Base-by-base conservation (phyloP, 2,113 vertebrate genomes). In the Neomonachus schauinslandi region DNA sequence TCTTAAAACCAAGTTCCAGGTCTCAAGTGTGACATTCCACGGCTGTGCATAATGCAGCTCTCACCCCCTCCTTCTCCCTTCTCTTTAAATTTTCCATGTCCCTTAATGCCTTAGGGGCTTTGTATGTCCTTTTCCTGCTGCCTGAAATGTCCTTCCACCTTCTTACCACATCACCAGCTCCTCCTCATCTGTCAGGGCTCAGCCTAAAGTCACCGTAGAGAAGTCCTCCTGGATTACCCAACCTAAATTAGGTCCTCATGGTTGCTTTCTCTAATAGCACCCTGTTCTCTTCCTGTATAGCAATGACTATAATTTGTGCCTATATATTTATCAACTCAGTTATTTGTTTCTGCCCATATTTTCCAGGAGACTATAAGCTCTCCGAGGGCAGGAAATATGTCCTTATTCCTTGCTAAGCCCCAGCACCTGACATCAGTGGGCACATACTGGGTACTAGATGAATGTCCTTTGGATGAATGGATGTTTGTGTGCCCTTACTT, bases 401-500 rank as follows among this genome's bases (percentile, higher is more conserved):
- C 22, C 57, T 67, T n/a, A 7, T 55, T 57, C 31, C 14, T 15
- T 49, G 10, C 18, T 16, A 10, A 11, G 31, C 31, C 84, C 77
- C 1, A 71, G 71, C 9, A 13, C 79, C 46, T 21, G 28, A 57
- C 36, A 28, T 59, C 5, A 2, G 51, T 9, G 7, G 72, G 46
- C 49, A 14, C 33, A 65, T 1, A 7, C 53, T 18, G 31, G 83
- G 79, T 36, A 11, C 19, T 51, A 61, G 88, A 6, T 31, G 18
- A 46, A 24, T 12, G 36, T 19, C 39, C 77, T 55, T 21, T 4
- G 26, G 31, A 42, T 57, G 53, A 59, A 42, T 10, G 49, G 55
- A 12, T 24, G 1, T 3, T 0, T 0, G 2, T 1, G 21, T 15
- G 19, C 3, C 7, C 98, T 98, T 98, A 99, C 99, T 98, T 99